Conservation (phyloP, 2,113 vertebrate genomes). For the Mobula hypostoma region DNA sequence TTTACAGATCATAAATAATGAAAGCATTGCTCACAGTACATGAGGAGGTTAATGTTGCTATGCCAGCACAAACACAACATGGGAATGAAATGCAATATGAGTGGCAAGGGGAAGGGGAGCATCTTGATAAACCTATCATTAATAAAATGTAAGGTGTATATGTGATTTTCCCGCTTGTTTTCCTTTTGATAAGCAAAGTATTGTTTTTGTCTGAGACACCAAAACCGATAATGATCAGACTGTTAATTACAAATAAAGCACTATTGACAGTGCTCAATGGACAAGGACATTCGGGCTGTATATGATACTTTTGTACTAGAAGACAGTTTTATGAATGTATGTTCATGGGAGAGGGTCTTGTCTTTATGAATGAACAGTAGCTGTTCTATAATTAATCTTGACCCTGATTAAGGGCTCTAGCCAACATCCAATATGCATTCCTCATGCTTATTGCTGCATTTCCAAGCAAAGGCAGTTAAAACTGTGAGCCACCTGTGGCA, state of each 20-base stretch:
- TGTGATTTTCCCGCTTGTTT: not conserved
- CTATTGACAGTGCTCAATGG: not conserved
- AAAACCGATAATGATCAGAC: not conserved
- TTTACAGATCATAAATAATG: slow-evolving; percentile 37
- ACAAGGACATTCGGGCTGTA: not conserved
- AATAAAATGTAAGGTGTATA: slow-evolving; percentile 1
- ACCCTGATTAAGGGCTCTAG: not conserved
- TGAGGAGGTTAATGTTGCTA: not conserved
- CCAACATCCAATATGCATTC: not conserved
- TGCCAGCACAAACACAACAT: not conserved
- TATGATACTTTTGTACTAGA: not conserved
- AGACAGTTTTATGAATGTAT: not conserved
- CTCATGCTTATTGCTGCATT: not conserved
- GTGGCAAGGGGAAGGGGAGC: not conserved
- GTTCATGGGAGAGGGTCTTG: not conserved
- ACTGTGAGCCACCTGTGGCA: not conserved
- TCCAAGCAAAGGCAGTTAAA: not conserved
- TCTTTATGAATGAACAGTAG: not conserved
- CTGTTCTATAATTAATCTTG: not conserved
- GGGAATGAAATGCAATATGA: not conserved
- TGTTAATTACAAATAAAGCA: not conserved
- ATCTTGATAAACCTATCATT: not conserved
- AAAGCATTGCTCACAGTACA: not conserved
- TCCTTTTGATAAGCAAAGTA: not conserved
- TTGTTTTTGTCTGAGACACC: slow-evolving; percentile 13